Base-by-base conservation (phyloP, 2,888 invertebrate genomes). In the Sipha maydis region DNA sequence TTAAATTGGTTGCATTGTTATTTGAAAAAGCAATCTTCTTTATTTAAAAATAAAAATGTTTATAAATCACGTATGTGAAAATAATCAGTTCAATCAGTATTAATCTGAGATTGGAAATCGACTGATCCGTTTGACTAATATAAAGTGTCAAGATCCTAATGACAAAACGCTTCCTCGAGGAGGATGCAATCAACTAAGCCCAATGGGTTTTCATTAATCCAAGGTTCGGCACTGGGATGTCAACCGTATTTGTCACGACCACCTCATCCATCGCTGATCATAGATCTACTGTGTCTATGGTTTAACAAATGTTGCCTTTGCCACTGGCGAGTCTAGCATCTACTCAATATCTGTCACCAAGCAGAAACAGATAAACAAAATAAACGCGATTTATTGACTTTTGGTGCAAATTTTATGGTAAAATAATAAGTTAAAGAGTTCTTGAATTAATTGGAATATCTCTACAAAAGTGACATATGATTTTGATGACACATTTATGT, bases 151-250 rank as follows among this genome's bases (percentile, higher is more conserved):
- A 82, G 88, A 34, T 75, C 88, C 73, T 82, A 88, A 88, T 82
- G 88, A 88, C 80, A 88, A 88, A 88, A 88, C 82, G 88, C 41
- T 82, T 82, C 75, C 75, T 75, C 75, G 67, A 31, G 67, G 67
- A 88, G 82, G 88, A 82, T 75, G 88, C 88, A 88, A 88, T 88
- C 88, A 82, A 88, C 88, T 88, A 88, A 88, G 82, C 82, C 61
- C 88, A 61, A 88, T 88, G 88, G 82, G 79, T 88, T 88, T 88
- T 88, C 88, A 88, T 88, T 88, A 88, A 88, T 88, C 88, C 73
- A 28, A 56, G 82, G 78, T 82, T 88, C 80, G 88, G 61, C 73
- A 76, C 84, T 17, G 48, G 78, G 79, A 86, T 71, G 88, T 88
- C 88, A 88, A 82, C 75, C 88, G 88, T 88, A 88, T 88, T 88